Percentiles rank a stretch among this genome's conserved stretches.
Conservation (phyloP, 2,888 invertebrate species). For the Sinopyrophorus schimmeli region DNA sequence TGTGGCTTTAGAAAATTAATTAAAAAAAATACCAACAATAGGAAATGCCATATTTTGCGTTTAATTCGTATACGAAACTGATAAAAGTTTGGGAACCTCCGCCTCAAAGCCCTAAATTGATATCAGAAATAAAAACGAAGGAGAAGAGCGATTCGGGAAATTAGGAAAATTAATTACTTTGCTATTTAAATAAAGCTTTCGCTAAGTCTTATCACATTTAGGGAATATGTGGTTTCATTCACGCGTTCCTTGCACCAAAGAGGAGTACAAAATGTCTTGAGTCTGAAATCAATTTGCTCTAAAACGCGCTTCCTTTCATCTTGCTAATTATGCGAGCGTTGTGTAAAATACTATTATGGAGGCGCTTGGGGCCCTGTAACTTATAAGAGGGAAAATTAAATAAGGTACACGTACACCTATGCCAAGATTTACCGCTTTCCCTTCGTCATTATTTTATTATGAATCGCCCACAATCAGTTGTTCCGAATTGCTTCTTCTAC, state of each 20-base stretch:
- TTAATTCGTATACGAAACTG: too few species aligned
- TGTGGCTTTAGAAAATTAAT: too few species aligned
- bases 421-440: conserved; percentile 27
- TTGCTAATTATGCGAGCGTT: conserved; percentile 46
- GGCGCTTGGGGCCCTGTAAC: conserved; percentile 21
- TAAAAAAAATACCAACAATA: too few species aligned
- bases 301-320: conserved; percentile 47
- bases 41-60: too few species aligned
- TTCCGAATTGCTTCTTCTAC: conserved; percentile 13
- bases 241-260: conserved; percentile 35
- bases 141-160: neutral
- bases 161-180: conserved; percentile 18
- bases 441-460: conserved; percentile 29
- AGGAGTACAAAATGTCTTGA: conserved; percentile 36
- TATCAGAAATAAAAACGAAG: too few species aligned
- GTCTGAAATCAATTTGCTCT: conserved; percentile 43
- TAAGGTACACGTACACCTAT: conserved; percentile 29
- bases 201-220: conserved; percentile 24
- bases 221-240: conserved; percentile 23
- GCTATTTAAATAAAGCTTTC: conserved; percentile 25
- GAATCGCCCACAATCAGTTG: conserved; percentile 23
- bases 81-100: too few species aligned
- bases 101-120: too few species aligned
- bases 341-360: conserved; percentile 45
- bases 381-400: conserved; percentile 30